Conservation (phyloP, 2,888 invertebrate genomes). For the Amphiduros pacificus region DNA sequence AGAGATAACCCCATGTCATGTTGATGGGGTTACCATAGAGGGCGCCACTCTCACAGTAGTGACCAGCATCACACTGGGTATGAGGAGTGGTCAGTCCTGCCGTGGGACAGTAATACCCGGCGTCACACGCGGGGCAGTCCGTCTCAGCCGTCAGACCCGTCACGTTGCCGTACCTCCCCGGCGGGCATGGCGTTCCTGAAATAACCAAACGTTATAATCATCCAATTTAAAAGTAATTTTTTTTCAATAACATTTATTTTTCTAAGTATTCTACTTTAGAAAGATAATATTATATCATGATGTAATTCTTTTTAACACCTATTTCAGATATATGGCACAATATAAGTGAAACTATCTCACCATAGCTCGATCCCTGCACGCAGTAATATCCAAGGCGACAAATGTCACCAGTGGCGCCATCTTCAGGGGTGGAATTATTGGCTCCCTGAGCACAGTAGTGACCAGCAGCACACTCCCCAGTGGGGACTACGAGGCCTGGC, state of each 20-base stretch:
- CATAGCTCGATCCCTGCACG: conserved; percentile 32
- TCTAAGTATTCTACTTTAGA: too few species aligned
- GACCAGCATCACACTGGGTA: conserved; percentile 44
- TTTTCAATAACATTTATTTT: too few species aligned
- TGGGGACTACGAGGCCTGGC: conserved; percentile 41
- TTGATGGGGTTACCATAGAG: conserved; percentile 37
- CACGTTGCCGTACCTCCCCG: conserved; percentile 48
- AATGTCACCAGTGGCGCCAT: conserved; percentile 46
- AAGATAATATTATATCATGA: too few species aligned
- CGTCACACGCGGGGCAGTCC: conserved; percentile 48
- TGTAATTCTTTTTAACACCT: too few species aligned
- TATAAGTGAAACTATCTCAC: too few species aligned
- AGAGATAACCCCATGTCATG: conserved; percentile 45
- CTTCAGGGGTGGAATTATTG: conserved; percentile 44
- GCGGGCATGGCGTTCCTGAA: conserved; percentile 45
- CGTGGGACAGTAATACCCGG: conserved; percentile 47
- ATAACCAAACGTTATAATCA: too few species aligned
- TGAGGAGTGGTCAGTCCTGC: conserved; percentile 39
- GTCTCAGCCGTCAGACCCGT: conserved; percentile 46
- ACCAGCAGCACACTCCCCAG: conserved; percentile 48
- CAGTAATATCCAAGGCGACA: conserved; percentile 51
- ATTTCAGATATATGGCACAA: too few species aligned
- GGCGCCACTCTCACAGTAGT: conserved; percentile 45
- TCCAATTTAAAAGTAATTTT: too few species aligned
- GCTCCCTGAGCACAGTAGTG: conserved; percentile 43